Evolutionary conservation across 2,113 vertebrate genomes (phyloP).

Genomic region (Tricholaema leucomelas): DNA sequence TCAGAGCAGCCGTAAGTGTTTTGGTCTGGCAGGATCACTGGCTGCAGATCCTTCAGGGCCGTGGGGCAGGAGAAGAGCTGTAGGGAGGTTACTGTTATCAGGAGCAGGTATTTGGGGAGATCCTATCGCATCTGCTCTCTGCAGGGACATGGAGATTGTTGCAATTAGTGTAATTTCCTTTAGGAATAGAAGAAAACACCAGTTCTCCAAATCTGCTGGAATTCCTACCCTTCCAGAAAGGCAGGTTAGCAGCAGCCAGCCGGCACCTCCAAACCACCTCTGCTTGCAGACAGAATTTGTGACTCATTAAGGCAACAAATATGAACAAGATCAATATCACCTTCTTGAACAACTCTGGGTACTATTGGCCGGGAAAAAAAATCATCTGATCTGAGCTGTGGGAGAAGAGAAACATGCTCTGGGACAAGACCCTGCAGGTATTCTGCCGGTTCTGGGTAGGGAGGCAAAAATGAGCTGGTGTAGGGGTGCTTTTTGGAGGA

Average conservation of each 20-base stretch:
- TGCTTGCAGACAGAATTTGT: conserved; percentile 53
- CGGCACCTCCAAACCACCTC: conserved; percentile 30
- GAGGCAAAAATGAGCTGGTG: rapidly evolving
- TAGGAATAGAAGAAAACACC: conserved; percentile 38
- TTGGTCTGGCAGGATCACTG: not conserved
- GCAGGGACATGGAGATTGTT: not conserved
- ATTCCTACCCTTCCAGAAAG: conserved; percentile 54
- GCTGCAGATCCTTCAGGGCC: not conserved
- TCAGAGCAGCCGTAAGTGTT: not conserved
- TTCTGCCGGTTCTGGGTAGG: not conserved
- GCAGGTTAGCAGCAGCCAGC: conserved; percentile 31
- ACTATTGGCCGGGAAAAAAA: not conserved
- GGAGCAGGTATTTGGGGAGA: not conserved
- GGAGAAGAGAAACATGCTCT: not conserved
- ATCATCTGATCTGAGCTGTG: not conserved
- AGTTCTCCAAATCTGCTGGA: conserved; percentile 11
- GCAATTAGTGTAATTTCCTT: conserved; percentile 36
- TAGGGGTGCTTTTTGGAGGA: not conserved
- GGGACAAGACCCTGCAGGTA: conserved; percentile 29
- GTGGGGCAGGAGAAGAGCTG: not conserved
- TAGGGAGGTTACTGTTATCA: not conserved
- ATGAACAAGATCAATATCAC: conserved; percentile 50
- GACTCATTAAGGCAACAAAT: conserved; percentile 65
- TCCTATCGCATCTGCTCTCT: not conserved
- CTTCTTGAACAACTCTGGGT: not conserved